Conservation (phyloP, 2,888 invertebrate species). For the Oligia fasciuncula region DNA sequence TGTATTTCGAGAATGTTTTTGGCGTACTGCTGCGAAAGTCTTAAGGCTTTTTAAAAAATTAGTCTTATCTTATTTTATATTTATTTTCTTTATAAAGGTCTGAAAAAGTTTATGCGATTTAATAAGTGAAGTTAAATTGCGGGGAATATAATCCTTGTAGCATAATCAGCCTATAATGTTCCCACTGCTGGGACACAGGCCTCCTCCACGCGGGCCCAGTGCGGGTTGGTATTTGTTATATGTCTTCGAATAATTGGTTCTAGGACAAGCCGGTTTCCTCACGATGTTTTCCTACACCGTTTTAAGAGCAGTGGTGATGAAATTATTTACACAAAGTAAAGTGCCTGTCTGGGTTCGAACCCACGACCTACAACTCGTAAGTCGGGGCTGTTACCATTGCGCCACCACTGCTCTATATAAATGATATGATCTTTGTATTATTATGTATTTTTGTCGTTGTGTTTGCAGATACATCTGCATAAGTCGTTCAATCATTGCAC, state of each 20-base stretch:
- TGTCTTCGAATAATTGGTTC: too few relatives aligned
- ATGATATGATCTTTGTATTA: not conserved
- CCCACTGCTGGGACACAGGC: not conserved
- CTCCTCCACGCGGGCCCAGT: not conserved
- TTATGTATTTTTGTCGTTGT: not conserved
- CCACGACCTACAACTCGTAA: too few relatives aligned
- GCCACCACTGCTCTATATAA: too few relatives aligned
- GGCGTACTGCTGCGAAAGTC: not conserved
- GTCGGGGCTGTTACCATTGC: too few relatives aligned
- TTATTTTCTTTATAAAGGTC: not conserved
- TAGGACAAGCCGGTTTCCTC: too few relatives aligned
- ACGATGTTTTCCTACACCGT: too few relatives aligned
- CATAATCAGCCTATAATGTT: not conserved
- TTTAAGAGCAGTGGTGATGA: too few relatives aligned
- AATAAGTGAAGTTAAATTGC: not conserved
- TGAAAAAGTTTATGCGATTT: not conserved
- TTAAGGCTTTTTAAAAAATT: not conserved
- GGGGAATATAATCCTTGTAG: not conserved
- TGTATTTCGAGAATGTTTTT: constrained; percentile 19
- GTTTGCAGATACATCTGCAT: not conserved
- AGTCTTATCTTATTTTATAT: not conserved
- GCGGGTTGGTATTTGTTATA: too few relatives aligned
- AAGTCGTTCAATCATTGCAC: too few relatives aligned
- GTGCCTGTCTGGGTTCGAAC: too few relatives aligned
- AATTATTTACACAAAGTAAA: too few relatives aligned